These are phyloP conservation scores for Fringilla coelebs DNA, from an alignment of 2,797 vertebrate species.

Conservation along the genomic window DNA sequence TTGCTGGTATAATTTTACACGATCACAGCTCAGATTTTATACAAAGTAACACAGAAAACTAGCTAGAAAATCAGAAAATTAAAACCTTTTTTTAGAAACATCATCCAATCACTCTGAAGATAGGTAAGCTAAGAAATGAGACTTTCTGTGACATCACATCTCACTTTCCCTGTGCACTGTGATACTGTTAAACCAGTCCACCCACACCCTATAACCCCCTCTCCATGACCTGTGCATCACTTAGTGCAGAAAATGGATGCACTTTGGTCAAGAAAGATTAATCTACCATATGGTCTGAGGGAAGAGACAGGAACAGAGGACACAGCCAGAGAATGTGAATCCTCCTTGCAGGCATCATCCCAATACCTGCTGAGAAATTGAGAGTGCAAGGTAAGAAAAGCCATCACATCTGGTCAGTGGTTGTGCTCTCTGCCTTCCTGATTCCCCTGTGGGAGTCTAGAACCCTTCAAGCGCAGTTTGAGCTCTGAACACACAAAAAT, in stretches of 20 bases:
- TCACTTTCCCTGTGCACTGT: neutral
- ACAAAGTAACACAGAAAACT: neutral
- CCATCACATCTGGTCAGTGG: neutral
- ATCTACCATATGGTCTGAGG: neutral
- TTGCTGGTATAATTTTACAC: neutral
- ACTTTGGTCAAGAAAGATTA: neutral
- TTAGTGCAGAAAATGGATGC: neutral
- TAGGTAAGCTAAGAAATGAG: neutral
- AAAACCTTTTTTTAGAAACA: neutral
- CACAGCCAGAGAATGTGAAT: neutral
- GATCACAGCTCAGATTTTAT: neutral
- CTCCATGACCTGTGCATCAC: neutral
- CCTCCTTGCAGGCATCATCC: neutral
- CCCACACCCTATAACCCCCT: rapidly evolving
- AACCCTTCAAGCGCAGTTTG: neutral
- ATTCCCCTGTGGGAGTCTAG: neutral
- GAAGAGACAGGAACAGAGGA: neutral
- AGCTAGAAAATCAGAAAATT: neutral
- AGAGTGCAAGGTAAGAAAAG: neutral
- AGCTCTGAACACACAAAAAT: neutral
- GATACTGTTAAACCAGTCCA: neutral
- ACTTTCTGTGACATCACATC: neutral
- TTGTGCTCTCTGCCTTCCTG: rapidly evolving
- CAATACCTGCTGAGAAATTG: neutral
- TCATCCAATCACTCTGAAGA: neutral